Conservation (phyloP, 1,140 invertebrate genomes). For the Cydia pomonella region DNA sequence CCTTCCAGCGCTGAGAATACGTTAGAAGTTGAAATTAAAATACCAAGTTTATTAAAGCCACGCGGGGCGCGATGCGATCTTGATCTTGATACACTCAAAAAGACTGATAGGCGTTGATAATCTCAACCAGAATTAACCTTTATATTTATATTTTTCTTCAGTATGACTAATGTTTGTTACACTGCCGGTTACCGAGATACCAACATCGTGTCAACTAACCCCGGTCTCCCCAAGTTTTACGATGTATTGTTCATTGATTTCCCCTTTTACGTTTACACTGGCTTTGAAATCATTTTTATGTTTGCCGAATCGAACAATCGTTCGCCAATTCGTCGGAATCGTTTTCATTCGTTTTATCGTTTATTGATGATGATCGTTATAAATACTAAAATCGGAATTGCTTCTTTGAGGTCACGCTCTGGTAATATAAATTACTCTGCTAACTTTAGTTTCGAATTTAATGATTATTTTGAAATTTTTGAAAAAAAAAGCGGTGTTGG, state of each 20-base stretch:
- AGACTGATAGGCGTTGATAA: no score
- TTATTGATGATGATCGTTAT: not conserved
- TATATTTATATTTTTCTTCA: not conserved
- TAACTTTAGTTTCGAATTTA: no score
- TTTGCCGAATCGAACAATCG: not conserved
- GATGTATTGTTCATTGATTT: not conserved
- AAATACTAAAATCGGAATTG: not conserved
- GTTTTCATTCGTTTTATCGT: not conserved
- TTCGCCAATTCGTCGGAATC: not conserved
- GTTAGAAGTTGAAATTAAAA: no score
- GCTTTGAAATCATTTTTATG: not conserved
- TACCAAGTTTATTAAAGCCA: no score
- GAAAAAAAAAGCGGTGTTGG: no score
- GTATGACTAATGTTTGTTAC: not conserved
- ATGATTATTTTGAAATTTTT: no score
- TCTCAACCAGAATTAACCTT: not conserved
- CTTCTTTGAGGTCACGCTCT: no score
- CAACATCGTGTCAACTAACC: not conserved
- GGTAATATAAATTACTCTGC: no score
- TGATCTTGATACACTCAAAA: no score
- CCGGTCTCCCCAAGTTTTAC: not conserved
- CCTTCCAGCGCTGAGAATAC: no score
- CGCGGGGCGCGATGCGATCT: no score
- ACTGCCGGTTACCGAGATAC: not conserved
- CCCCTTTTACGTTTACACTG: slow-evolving; percentile 1